phyloP scores from a whole-genome alignment of 2,888 invertebrate genomes.

The Suillia variegata region DNA sequence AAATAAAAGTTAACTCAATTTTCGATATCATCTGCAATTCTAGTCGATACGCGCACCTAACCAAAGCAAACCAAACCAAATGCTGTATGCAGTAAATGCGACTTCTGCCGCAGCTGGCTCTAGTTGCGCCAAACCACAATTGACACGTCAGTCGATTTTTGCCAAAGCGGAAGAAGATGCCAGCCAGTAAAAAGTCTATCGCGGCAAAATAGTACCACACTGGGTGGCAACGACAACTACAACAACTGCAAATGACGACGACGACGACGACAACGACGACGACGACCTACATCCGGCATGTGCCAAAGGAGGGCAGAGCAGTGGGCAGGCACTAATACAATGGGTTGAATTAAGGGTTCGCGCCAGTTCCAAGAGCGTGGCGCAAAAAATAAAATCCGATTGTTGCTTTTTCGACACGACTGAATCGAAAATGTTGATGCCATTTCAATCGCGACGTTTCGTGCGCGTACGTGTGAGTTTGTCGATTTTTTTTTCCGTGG shows the following conservation, averaged over 20 bases:
- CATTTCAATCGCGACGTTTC: neutral
- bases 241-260: slow-evolving; percentile 35
- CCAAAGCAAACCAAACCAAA: too few species aligned
- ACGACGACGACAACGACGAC: slow-evolving; percentile 38
- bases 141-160: slow-evolving; percentile 7
- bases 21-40: slow-evolving; percentile 38
- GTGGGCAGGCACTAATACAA: neutral
- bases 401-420: slow-evolving; percentile 3
- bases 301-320: slow-evolving; percentile 28
- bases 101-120: too few species aligned
- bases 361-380: too few species aligned
- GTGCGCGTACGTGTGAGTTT: neutral
- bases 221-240: neutral
- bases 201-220: neutral
- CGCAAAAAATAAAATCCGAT: neutral
- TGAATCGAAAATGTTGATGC: neutral
- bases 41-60: slow-evolving; percentile 7
- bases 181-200: slow-evolving; percentile 21
- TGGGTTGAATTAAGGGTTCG: too few species aligned
- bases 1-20: slow-evolving; percentile 42
- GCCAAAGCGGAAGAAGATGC: slow-evolving; percentile 32
- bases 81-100: slow-evolving; percentile 6
- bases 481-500: too few species aligned
- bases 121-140: slow-evolving; percentile 12
- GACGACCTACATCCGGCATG: slow-evolving; percentile 32